Base-by-base conservation (phyloP, 2,113 vertebrate genomes). In the Psephotus haematonotus region DNA sequence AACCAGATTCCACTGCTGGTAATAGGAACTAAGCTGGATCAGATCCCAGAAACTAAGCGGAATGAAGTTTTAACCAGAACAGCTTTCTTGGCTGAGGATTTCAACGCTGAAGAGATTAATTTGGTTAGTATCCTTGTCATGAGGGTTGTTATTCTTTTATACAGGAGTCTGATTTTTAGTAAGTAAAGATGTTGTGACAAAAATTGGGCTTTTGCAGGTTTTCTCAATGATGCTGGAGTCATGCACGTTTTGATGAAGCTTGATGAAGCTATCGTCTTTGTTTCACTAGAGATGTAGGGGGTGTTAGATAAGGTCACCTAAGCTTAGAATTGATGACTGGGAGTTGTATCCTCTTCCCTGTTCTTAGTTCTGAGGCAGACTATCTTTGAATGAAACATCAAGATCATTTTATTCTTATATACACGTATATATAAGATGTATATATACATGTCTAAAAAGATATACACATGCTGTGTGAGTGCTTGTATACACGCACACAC, bases 71-170 rank as follows among this genome's bases (percentile, higher is more conserved):
- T 99, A 95, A 99, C 97, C n/a, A 98, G 99, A 88, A 99, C 99
- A 12, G 98, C 98, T 81, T 99, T 99, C 96, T 96, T 99, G 81
- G 99, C 99, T 78, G 99, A 99, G 95, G 99, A 99, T 98, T 99
- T 99, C 96, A 99, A 99, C 55, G 99, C 99, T 52, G 99, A 99
- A 96, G 99, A 99, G 97, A 99, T 99, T 88, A 99, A 99, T 97
- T 98, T 99, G 88, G 99, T 99, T 82, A 41, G 99, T 97, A 82
- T 94, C 64, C 63, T 57, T 95, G 46, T 70, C 68, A 67, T 18
- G 23, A 19, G 9, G 46, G 64, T 53, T 83, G 29, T 19, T 86
- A 86, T 71, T 71, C 62, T 90, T 79, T 64, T 19, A 19, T 43
- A 29, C 28, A 17, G 35, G 27, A 60, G n/a, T 79, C n/a, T 0